A percentile compares a stretch with the other conserved stretches of the same genome.
These are phyloP conservation scores for Cephalopterus ornatus DNA, from an alignment of 2,113 vertebrate species.

Conservation along the genomic window DNA sequence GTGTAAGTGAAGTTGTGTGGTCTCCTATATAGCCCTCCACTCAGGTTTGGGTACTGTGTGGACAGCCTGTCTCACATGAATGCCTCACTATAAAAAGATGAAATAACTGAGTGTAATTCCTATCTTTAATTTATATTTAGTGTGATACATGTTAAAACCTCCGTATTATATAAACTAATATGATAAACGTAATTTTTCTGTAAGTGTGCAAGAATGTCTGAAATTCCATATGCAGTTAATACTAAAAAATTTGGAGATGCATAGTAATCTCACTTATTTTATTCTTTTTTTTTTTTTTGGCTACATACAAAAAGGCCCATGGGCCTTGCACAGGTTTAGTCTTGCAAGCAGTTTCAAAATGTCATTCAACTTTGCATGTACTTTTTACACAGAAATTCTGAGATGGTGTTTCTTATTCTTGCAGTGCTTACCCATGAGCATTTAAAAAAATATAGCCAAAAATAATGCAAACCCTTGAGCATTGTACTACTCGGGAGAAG, in stretches of 20 bases:
- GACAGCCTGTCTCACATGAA: neutral
- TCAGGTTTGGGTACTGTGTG: neutral
- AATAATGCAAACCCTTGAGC: neutral
- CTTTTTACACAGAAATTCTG: neutral
- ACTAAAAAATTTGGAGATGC: neutral
- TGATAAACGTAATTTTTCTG: neutral
- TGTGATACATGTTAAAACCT: neutral
- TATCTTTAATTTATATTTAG: neutral
- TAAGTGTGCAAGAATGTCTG: neutral
- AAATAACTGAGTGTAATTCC: neutral
- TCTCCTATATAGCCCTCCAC: neutral
- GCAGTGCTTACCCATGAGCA: neutral
- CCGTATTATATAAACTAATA: neutral
- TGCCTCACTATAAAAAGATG: neutral
- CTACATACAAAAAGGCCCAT: neutral
- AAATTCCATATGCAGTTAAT: neutral
- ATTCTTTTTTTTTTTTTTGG: neutral
- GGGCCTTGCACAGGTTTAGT: neutral
- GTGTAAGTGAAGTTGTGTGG: neutral
- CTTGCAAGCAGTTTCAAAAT: neutral
- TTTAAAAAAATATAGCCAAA: neutral
- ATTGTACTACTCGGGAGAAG: neutral
- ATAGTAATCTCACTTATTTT: neutral
- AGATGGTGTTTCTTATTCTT: neutral
- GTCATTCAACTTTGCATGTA: neutral